A percentile compares a stretch with the other conserved stretches of the same genome.
phyloP scores from a whole-genome alignment of 2,113 vertebrate species.

The Pangasianodon hypophthalmus region DNA sequence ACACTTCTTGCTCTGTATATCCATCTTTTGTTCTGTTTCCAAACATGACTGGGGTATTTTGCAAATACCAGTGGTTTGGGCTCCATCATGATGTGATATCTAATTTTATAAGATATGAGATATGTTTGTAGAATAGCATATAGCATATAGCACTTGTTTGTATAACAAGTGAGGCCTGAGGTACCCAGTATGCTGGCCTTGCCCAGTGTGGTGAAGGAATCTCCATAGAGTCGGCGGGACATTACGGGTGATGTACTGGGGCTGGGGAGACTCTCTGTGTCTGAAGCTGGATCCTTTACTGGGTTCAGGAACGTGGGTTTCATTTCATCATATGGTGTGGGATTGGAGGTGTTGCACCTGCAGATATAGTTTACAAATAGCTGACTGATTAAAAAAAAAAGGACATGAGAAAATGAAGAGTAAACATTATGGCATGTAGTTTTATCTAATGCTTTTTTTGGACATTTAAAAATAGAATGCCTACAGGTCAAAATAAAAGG shows the following conservation, averaged over 20 bases:
- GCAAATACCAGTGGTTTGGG: not conserved
- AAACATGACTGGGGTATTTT: not conserved
- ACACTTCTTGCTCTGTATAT: not conserved
- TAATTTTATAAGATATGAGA: not conserved
- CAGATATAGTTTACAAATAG: conserved; percentile 14
- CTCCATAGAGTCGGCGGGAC: conserved; percentile 87
- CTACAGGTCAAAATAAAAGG: not conserved
- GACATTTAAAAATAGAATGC: not conserved
- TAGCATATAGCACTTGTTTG: too few relatives aligned
- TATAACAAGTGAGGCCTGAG: not conserved
- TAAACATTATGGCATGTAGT: not conserved
- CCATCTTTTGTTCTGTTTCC: not conserved
- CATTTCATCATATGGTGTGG: conserved; percentile 87
- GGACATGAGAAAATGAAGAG: not conserved
- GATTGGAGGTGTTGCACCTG: conserved; percentile 86
- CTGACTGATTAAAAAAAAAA: not conserved
- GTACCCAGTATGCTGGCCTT: conserved; percentile 96
- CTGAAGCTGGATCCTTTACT: conserved; percentile 82
- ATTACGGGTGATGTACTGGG: conserved; percentile 91
- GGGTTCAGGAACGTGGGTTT: conserved; percentile 88
- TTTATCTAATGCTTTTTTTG: not conserved
- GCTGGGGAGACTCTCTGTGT: conserved; percentile 85
- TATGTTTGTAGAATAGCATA: not conserved
- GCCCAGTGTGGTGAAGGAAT: conserved; percentile 95
- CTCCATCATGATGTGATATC: not conserved